A percentile compares a stretch with the other conserved stretches of the same genome.
phyloP scores from a whole-genome alignment of 1,140 invertebrate genomes.

The Achatina immaculata region DNA sequence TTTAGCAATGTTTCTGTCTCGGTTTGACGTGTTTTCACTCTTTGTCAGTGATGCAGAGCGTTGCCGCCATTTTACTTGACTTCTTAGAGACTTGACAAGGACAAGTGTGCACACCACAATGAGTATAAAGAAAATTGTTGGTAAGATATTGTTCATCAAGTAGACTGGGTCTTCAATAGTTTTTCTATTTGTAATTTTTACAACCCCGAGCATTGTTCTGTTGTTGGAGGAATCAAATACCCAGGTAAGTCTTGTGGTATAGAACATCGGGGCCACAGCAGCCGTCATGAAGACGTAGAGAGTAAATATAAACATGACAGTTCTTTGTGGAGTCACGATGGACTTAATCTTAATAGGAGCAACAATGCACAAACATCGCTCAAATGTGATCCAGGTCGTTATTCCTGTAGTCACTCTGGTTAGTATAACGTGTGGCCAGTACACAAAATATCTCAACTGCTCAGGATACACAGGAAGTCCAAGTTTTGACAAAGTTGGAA shows the following conservation, averaged over 20 bases:
- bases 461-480: neutral
- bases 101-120: neutral
- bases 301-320: neutral
- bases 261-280: neutral
- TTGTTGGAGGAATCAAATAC: slow-evolving; percentile 3
- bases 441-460: neutral
- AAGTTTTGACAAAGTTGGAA: neutral
- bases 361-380: slow-evolving; percentile 5
- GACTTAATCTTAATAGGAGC: neutral
- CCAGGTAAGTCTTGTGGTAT: neutral
- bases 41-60: neutral
- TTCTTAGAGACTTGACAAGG: neutral
- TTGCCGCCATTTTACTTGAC: neutral
- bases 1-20: too few species aligned
- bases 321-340: neutral
- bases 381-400: slow-evolving; percentile 2
- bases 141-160: neutral
- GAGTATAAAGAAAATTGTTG: neutral
- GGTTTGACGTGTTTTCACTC: too few species aligned
- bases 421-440: neutral
- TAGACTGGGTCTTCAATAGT: neutral
- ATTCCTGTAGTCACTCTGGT: neutral
- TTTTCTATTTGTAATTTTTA: neutral
- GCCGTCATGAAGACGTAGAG: neutral
- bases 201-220: neutral